These are phyloP conservation scores for Anolis carolinensis DNA, from an alignment of 2,113 vertebrate species.

Conservation along the genomic window DNA sequence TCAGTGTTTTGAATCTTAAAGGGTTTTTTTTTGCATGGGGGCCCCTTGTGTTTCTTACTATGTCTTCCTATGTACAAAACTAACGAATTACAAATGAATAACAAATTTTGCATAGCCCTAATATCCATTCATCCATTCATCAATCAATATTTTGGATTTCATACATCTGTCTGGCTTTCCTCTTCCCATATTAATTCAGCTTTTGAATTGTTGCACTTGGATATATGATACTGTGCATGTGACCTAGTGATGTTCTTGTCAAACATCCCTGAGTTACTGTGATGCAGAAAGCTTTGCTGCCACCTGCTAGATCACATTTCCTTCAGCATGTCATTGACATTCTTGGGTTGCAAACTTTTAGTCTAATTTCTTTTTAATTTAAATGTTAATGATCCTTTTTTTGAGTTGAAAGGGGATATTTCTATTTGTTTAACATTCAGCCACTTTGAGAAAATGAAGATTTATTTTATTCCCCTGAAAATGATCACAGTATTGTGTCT, in stretches of 20 bases:
- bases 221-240: slow-evolving; percentile 38
- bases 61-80: too few relatives aligned
- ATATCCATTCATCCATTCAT: too few relatives aligned
- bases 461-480: slow-evolving; percentile 39
- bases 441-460: slow-evolving; percentile 54
- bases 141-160: not conserved
- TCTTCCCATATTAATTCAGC: slow-evolving; percentile 16
- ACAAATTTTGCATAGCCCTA: too few relatives aligned
- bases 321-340: slow-evolving; percentile 33
- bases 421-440: slow-evolving; percentile 34
- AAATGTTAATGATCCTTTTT: slow-evolving; percentile 62
- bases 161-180: slow-evolving; percentile 28
- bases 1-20: too few relatives aligned
- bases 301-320: slow-evolving; percentile 53
- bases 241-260: slow-evolving; percentile 31
- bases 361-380: slow-evolving; percentile 65
- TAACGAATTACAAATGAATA: too few relatives aligned
- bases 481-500: slow-evolving; percentile 22
- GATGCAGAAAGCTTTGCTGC: slow-evolving; percentile 27
- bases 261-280: slow-evolving; percentile 52
- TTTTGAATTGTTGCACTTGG: slow-evolving; percentile 14
- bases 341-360: slow-evolving; percentile 40
- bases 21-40: too few relatives aligned
- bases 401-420: slow-evolving; percentile 28
- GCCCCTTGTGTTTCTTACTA: too few relatives aligned